A percentile compares a stretch with the other conserved stretches of the same genome.
Conservation (phyloP, 1,140 invertebrate genomes). For the Cotesia vestalis region DNA sequence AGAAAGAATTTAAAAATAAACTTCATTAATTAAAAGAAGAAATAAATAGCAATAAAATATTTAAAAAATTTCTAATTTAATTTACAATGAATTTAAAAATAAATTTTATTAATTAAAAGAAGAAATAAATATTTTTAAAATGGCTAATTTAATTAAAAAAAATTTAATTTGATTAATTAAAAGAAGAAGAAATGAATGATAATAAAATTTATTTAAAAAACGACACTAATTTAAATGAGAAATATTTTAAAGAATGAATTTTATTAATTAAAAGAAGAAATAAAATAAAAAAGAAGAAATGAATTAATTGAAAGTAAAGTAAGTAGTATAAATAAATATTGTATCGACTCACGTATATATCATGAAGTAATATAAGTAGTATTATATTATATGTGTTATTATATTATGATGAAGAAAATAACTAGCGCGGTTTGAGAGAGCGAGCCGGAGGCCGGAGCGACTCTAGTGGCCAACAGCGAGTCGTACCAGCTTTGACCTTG, state of each 20-base stretch:
- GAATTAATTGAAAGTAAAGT: conserved; percentile 1
- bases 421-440: conserved; percentile 38
- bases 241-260: neutral
- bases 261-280: neutral
- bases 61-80: too few relatives aligned
- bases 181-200: neutral
- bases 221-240: too few relatives aligned
- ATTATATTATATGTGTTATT: neutral
- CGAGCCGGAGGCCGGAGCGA: conserved; percentile 47
- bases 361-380: neutral
- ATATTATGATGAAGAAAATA: conserved; percentile 25
- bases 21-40: too few relatives aligned
- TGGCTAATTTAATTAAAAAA: neutral
- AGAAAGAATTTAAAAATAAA: too few relatives aligned
- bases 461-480: conserved; percentile 53
- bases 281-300: neutral
- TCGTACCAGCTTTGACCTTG: conserved; percentile 60
- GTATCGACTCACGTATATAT: too few relatives aligned
- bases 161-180: neutral
- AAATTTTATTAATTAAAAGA: too few relatives aligned
- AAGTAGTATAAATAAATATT: neutral
- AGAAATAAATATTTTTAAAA: too few relatives aligned
- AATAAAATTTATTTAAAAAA: neutral
- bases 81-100: too few relatives aligned
- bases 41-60: too few relatives aligned